phyloP scores from a whole-genome alignment of 2,113 vertebrate genomes.

The rabbit (Oryctolagus cuniculus) region DNA sequence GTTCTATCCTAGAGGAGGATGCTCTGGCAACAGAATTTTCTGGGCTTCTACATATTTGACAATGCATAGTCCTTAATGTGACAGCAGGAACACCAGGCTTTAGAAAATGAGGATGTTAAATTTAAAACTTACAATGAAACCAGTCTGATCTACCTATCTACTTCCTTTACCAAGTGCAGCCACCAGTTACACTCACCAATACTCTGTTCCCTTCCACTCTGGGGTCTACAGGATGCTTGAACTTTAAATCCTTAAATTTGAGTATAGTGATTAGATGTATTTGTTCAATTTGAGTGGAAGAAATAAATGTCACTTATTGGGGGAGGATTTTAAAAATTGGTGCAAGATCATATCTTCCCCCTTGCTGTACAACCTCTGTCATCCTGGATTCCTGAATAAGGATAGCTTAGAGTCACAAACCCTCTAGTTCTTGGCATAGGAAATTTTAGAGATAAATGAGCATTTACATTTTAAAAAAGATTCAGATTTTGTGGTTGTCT shows the following conservation, averaged over 20 bases:
- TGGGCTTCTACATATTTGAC: neutral
- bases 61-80: neutral
- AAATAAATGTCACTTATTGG: neutral
- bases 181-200: neutral
- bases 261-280: neutral
- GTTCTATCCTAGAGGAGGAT: neutral
- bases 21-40: neutral
- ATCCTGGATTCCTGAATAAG: neutral
- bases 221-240: neutral
- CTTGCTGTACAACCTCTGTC: neutral
- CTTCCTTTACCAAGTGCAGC: neutral
- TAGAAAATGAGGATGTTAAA: neutral
- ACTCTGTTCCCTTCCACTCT: neutral
- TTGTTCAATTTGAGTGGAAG: neutral
- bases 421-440: neutral
- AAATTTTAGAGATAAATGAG: neutral
- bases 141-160: neutral
- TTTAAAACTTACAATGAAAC: neutral
- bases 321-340: neutral
- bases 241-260: neutral
- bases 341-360: neutral
- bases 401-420: neutral
- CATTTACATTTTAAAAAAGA: neutral
- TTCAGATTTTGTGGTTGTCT: neutral
- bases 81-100: neutral